Conservation (phyloP, 2,797 vertebrate genomes). For the Poecilia gillii region DNA sequence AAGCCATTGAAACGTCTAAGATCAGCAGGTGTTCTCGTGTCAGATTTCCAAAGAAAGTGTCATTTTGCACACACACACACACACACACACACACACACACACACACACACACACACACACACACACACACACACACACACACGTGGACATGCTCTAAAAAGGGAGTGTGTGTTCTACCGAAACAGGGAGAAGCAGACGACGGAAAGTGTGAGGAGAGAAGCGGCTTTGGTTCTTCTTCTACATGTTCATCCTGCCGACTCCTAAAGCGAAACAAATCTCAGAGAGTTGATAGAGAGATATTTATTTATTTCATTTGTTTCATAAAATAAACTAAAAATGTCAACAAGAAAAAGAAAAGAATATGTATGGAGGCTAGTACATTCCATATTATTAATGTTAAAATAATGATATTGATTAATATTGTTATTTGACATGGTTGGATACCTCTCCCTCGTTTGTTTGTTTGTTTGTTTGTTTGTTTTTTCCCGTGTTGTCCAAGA, state of each 20-base stretch:
- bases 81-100: constrained; percentile 21
- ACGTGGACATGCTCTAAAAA: constrained; percentile 33
- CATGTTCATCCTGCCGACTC: constrained; percentile 47
- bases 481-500: constrained; percentile 74
- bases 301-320: constrained; percentile 84
- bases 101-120: constrained; percentile 3
- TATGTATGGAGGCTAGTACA: constrained; percentile 73
- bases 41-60: constrained; percentile 70
- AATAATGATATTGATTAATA: constrained; percentile 81
- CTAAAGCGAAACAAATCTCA: constrained; percentile 66
- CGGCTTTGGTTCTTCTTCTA: constrained; percentile 28
- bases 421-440: constrained; percentile 81
- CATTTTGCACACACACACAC: constrained; percentile 49
- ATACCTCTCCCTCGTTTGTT: constrained; percentile 73
- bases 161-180: constrained; percentile 32
- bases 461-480: constrained; percentile 5
- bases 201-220: constrained; percentile 24
- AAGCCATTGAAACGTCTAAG: constrained; percentile 33
- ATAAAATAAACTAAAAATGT: constrained; percentile 76
- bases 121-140: neutral
- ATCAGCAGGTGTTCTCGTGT: constrained; percentile 43
- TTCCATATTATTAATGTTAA: constrained; percentile 82
- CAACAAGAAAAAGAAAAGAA: constrained; percentile 47
- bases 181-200: constrained; percentile 40
- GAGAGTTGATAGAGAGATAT: constrained; percentile 69